A percentile compares a stretch with the other conserved stretches of the same genome.
phyloP scores from a whole-genome alignment of 2,888 invertebrate genomes.

The Eupsilia transversa region DNA sequence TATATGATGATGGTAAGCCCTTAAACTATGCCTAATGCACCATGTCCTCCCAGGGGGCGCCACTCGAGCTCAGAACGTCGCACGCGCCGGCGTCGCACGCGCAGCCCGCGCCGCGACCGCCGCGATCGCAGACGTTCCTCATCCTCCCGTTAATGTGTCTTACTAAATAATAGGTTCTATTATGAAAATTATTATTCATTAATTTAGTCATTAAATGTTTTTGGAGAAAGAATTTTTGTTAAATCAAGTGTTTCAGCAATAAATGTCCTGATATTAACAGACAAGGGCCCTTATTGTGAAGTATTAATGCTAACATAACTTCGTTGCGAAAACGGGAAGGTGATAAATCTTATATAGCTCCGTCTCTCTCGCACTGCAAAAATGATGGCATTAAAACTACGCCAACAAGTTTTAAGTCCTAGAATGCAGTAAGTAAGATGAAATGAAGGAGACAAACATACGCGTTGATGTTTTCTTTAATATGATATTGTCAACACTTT shows the following conservation, averaged over 20 bases:
- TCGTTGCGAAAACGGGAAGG: background rate
- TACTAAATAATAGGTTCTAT: conserved; percentile 27
- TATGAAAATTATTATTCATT: conserved; percentile 20
- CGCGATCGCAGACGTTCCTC: conserved; percentile 56
- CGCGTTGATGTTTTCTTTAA: background rate
- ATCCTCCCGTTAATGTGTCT: conserved; percentile 48
- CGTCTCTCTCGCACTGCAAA: background rate
- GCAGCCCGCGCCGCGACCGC: conserved; percentile 62
- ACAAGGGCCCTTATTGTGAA: background rate
- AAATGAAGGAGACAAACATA: background rate
- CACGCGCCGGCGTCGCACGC: conserved; percentile 67
- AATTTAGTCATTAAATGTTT: conserved; percentile 10
- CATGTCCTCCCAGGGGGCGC: conserved; percentile 60
- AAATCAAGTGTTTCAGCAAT: conserved; percentile 24
- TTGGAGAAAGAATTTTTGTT: conserved; percentile 18
- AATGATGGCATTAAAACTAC: background rate
- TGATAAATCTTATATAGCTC: background rate
- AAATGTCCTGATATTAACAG: background rate
- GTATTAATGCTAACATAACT: background rate
- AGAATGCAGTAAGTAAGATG: conserved; percentile 6
- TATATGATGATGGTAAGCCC: background rate
- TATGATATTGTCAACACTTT: background rate
- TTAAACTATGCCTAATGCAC: background rate
- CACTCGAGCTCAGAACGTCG: conserved; percentile 68
- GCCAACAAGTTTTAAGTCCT: background rate